Conservation (phyloP, 2,797 vertebrate species). For the Leontocebus nigricollis region DNA sequence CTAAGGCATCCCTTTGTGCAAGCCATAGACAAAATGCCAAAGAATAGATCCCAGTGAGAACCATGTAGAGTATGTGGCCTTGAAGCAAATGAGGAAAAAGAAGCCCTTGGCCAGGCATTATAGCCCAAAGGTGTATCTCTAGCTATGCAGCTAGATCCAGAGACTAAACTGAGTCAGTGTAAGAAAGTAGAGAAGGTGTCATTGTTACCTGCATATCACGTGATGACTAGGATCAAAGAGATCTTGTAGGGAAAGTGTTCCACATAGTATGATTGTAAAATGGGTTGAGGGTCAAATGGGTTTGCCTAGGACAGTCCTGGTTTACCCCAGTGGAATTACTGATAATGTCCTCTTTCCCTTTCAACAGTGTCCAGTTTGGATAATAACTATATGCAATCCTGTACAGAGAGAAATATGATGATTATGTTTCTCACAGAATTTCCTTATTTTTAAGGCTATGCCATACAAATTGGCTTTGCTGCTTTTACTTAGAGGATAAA, state of each 20-base stretch:
- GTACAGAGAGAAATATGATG: not conserved
- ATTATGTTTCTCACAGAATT: not conserved
- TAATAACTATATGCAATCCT: not conserved
- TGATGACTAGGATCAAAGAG: not conserved
- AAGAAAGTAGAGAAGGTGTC: not conserved
- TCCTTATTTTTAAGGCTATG: not conserved
- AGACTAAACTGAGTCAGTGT: not conserved
- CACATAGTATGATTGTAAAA: accelerated
- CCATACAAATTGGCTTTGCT: not conserved
- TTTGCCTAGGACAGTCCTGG: not conserved
- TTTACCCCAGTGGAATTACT: not conserved
- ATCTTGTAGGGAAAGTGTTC: not conserved
- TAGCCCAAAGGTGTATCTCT: not conserved
- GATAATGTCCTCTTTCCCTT: not conserved
- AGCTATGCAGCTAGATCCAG: not conserved
- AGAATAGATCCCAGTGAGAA: not conserved
- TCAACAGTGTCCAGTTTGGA: not conserved
- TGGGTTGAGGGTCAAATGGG: no score
- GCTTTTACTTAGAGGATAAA: not conserved
- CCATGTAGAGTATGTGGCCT: not conserved
- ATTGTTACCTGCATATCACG: not conserved
- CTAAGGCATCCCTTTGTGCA: not conserved
- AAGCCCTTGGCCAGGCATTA: not conserved
- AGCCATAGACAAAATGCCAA: not conserved
- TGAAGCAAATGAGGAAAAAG: not conserved